These are phyloP conservation scores for Mythimna lalbum DNA, from an alignment of 2,888 invertebrate genomes.

Conservation along the genomic window DNA sequence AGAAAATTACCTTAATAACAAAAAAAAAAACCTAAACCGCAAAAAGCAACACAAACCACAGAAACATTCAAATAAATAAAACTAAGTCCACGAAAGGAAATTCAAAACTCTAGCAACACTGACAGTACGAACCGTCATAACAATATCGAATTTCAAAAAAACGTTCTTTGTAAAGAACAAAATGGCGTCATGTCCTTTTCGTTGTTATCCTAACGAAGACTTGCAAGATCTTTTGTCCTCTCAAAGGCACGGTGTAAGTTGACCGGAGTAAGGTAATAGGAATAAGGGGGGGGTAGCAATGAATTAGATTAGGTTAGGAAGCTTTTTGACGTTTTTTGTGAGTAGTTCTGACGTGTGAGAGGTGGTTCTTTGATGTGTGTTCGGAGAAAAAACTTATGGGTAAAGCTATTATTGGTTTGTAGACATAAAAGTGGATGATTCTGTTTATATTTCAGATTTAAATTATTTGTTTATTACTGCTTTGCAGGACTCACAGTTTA, in stretches of 20 bases:
- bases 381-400: background rate
- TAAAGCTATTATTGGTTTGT: background rate
- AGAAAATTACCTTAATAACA: background rate
- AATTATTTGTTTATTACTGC: no score
- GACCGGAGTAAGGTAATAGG: constrained; percentile 23
- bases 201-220: constrained; percentile 43
- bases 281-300: constrained; percentile 3
- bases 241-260: constrained; percentile 35
- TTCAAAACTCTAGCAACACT: constrained; percentile 9
- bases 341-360: background rate
- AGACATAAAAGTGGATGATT: background rate
- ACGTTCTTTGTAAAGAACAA: constrained; percentile 11
- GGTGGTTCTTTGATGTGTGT: constrained; percentile 1
- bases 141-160: constrained; percentile 48
- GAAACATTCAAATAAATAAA: constrained; percentile 11
- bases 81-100: constrained; percentile 25
- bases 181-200: constrained; percentile 6
- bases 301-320: constrained; percentile 41
- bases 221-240: constrained; percentile 15
- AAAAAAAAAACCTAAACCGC: background rate
- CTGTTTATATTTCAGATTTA: background rate
- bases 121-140: constrained; percentile 7
- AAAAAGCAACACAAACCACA: background rate
- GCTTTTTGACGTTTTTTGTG: constrained; percentile 24
- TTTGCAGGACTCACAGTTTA: no score